phyloP scores from a whole-genome alignment of 2,113 vertebrate species.

The Shinisaurus crocodilurus region DNA sequence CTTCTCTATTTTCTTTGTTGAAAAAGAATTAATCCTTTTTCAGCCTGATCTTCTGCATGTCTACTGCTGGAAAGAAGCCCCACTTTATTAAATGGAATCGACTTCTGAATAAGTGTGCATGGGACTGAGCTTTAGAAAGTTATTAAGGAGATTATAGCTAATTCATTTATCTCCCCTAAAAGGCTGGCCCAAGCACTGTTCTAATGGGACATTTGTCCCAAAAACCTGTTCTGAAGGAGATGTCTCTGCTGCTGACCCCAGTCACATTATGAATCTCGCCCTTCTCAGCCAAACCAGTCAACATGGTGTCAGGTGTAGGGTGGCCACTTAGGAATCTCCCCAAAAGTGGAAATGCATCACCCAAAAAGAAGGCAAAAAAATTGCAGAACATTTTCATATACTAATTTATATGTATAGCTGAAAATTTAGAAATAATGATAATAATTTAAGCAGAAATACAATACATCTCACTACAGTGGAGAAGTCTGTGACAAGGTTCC shows the following conservation, averaged over 20 bases:
- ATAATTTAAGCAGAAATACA: no score
- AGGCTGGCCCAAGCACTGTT: background rate
- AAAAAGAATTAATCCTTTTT: constrained; percentile 2
- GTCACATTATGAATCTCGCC: no score
- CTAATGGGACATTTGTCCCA: background rate
- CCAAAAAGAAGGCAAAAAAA: no score
- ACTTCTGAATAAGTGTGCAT: background rate
- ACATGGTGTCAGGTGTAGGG: background rate
- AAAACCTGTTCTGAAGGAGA: background rate
- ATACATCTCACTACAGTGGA: no score
- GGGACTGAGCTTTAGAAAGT: background rate
- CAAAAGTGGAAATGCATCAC: no score
- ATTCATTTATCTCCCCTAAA: background rate
- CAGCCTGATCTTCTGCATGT: background rate
- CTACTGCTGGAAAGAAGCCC: background rate
- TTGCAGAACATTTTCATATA: no score
- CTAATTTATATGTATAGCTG: no score
- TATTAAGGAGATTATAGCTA: fast-evolving
- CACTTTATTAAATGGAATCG: background rate
- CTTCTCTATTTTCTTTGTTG: background rate
- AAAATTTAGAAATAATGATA: no score
- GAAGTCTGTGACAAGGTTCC: no score
- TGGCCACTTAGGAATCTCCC: no score
- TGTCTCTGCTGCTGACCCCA: no score
- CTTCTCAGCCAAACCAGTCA: background rate